Evolutionary conservation across 1,140 invertebrate species (phyloP).

Genomic region (Rhyzopertha dominica): DNA sequence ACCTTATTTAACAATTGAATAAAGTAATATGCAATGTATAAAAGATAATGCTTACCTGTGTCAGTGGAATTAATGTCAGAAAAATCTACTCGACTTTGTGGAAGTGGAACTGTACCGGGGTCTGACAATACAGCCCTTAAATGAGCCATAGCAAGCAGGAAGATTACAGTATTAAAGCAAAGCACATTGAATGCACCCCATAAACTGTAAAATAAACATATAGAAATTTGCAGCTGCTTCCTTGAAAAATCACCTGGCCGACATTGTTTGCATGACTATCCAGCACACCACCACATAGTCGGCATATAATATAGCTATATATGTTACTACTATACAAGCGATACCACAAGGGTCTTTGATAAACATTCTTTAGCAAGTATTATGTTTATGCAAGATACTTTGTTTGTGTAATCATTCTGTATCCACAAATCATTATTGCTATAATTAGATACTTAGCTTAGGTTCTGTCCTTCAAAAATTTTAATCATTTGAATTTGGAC

Average conservation of each 20-base stretch:
- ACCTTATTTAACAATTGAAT: not conserved
- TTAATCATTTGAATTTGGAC: no score
- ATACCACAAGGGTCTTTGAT: slow-evolving; percentile 84
- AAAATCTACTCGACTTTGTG: slow-evolving; percentile 74
- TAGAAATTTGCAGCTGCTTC: slow-evolving; percentile 2
- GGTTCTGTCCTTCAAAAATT: no score
- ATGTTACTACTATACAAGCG: slow-evolving; percentile 79
- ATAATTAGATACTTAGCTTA: no score
- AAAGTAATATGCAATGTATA: not conserved
- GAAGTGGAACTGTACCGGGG: slow-evolving; percentile 82
- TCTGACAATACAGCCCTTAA: slow-evolving; percentile 81
- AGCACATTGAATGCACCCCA: slow-evolving; percentile 82
- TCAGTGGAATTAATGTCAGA: slow-evolving; percentile 56
- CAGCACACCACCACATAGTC: slow-evolving; percentile 87
- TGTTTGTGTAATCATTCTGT: no score
- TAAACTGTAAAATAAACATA: slow-evolving; percentile 57
- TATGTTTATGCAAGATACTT: no score
- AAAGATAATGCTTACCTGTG: slow-evolving; percentile 16
- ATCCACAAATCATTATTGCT: no score
- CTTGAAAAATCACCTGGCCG: slow-evolving; percentile 60
- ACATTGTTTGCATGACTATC: slow-evolving; percentile 79
- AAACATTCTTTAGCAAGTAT: slow-evolving; percentile 43
- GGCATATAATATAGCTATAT: slow-evolving; percentile 78
- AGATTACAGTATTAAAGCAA: slow-evolving; percentile 74
- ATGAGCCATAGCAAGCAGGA: slow-evolving; percentile 73